These are phyloP conservation scores for Opisthocomus hoazin DNA, from an alignment of 2,113 vertebrate species.

Conservation along the genomic window DNA sequence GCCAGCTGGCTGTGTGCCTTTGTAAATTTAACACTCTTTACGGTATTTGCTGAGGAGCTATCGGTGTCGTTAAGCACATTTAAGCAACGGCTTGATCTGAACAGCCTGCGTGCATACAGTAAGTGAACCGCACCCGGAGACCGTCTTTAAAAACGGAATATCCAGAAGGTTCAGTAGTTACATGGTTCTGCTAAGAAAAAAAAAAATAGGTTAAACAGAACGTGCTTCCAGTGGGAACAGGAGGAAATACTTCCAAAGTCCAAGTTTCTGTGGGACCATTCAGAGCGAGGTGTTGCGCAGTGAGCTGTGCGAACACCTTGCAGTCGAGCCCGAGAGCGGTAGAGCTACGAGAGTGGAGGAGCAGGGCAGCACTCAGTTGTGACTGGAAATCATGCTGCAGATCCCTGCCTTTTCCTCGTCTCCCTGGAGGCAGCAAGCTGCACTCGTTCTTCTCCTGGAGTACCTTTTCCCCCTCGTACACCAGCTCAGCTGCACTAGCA, in stretches of 20 bases:
- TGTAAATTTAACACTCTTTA: neutral
- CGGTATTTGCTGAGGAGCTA: neutral
- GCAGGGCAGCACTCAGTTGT: neutral
- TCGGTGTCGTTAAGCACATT: rapidly evolving
- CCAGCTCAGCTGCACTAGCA: neutral
- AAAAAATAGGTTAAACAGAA: neutral
- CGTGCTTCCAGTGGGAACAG: neutral
- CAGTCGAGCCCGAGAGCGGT: neutral
- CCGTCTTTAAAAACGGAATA: neutral
- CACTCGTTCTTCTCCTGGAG: neutral
- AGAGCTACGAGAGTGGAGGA: neutral
- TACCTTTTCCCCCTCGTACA: neutral
- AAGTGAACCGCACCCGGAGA: neutral
- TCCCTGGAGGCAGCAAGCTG: neutral
- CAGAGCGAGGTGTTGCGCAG: neutral
- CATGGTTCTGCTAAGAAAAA: neutral
- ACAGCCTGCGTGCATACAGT: neutral
- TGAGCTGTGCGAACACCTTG: neutral
- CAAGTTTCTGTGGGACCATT: neutral
- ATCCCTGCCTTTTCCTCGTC: neutral
- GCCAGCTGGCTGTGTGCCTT: neutral
- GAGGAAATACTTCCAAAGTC: neutral
- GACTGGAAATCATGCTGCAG: neutral
- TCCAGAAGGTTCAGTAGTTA: neutral
- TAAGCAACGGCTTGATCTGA: neutral